Conservation (phyloP, 2,888 invertebrate species). For the Nomada hirtipes region DNA sequence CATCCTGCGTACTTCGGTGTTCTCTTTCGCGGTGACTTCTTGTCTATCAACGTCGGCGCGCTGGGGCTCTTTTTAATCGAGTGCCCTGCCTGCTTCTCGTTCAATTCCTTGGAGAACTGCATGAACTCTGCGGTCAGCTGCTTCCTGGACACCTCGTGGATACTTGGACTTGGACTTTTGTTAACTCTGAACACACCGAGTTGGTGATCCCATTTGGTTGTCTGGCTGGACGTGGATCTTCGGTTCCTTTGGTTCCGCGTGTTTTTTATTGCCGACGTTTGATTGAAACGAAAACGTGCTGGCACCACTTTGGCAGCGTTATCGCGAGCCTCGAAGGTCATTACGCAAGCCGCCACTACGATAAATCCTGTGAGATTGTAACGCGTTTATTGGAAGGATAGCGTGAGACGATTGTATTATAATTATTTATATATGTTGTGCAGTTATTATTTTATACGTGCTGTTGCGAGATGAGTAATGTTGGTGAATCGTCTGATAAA, state of each 20-base stretch:
- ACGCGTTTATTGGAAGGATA: background rate
- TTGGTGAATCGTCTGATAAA: no score
- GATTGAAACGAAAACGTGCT: slow-evolving; percentile 86
- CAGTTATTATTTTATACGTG: no score
- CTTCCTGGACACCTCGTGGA: slow-evolving; percentile 80
- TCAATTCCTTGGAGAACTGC: slow-evolving; percentile 81
- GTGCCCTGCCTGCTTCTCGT: slow-evolving; percentile 76
- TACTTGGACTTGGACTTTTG: slow-evolving; percentile 85
- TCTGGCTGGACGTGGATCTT: slow-evolving; percentile 85
- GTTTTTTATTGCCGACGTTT: slow-evolving; percentile 76
- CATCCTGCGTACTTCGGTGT: slow-evolving; percentile 84
- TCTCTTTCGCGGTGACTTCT: slow-evolving; percentile 80
- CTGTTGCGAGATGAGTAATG: no score
- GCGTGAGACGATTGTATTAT: no score
- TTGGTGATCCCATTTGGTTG: slow-evolving; percentile 88
- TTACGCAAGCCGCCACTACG: slow-evolving; percentile 98
- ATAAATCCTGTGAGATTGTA: slow-evolving; percentile 90
- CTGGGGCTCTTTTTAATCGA: slow-evolving; percentile 86
- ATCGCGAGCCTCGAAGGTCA: slow-evolving; percentile 99
- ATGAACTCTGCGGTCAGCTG: slow-evolving; percentile 82
- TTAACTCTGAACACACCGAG: slow-evolving; percentile 87
- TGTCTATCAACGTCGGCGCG: slow-evolving; percentile 86
- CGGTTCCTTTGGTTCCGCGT: slow-evolving; percentile 81
- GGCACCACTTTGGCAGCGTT: slow-evolving; percentile 96
- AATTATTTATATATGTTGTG: no score